Base-by-base conservation (phyloP, 2,888 invertebrate species). In the Andrena fulva region DNA sequence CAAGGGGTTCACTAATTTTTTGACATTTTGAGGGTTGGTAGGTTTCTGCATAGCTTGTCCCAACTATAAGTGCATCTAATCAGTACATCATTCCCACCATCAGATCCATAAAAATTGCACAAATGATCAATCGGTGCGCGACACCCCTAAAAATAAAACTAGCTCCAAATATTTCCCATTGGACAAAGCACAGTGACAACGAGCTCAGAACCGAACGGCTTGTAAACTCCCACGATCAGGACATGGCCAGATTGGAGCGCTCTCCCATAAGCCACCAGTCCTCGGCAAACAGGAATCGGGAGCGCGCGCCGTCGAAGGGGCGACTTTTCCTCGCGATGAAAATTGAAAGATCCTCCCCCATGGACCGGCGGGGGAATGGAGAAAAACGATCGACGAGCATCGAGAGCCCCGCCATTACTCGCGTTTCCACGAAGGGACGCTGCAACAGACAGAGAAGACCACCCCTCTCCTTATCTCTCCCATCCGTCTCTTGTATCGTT, bases 351-450 rank as follows among this genome's bases (percentile, higher is more conserved):
- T 35, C n/a, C 20, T 3, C 6, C n/a, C 62, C 24, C 56, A 33
- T 0, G 27, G 16, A 27, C 59, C 59, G 64, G 76, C 72, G 56
- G 67, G 12, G 68, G 74, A 56, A 81, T 82, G 79, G 77, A 76
- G 82, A 85, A 81, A 80, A 84, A 83, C 75, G 85, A 84, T 85
- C 78, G 82, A 66, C 75, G 77, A 62, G 60, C 60, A 68, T 66
- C 56, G 79, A 77, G 77, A 69, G 76, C 62, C 64, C 27, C 70
- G 63, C 87, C 83, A 89, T 87, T 87, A 87, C 27, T 77, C 62
- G 81, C 63, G 63, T 89, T 89, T 87, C 85, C 72, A 85, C 87
- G 89, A 87, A 87, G 87, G 87, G 89, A 79, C 74, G 74, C 54
- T 60, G 71, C 66, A 64, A 80, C 67, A 69, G 64, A 69, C 66